Conservation (phyloP, 2,797 vertebrate genomes). For the Austrolebias charrua region DNA sequence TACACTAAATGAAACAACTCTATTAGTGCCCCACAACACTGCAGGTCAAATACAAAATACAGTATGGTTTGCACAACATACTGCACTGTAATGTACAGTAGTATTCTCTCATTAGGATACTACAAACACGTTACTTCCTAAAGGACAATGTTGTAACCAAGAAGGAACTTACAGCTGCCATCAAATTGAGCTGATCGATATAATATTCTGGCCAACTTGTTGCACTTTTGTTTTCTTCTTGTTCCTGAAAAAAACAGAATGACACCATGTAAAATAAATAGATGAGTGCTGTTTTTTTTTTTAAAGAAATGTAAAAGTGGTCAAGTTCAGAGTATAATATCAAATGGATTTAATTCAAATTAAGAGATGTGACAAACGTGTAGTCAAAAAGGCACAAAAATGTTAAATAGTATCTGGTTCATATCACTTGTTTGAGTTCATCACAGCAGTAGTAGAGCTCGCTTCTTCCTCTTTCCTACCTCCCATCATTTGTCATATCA, state of each 20-base stretch:
- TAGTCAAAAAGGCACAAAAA: conserved; percentile 20
- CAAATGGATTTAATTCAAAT: conserved; percentile 6
- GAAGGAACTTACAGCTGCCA: conserved; percentile 93
- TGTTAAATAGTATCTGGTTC: conserved; percentile 18
- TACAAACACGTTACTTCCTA: neutral
- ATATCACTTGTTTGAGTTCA: conserved; percentile 25
- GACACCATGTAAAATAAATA: neutral
- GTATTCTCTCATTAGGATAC: no score
- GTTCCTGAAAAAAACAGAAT: conserved; percentile 83
- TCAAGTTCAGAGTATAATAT: neutral
- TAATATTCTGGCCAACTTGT: conserved; percentile 99
- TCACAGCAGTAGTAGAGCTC: conserved; percentile 29
- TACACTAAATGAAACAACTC: neutral
- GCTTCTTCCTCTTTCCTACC: neutral
- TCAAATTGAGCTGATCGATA: conserved; percentile 97
- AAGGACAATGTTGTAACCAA: neutral
- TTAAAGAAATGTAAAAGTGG: neutral
- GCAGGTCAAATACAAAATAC: no score
- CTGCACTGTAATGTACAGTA: no score
- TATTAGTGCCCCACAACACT: no score
- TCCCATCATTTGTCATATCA: conserved; percentile 26
- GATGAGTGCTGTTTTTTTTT: no score
- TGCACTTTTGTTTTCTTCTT: conserved; percentile 98
- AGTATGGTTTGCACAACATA: no score
- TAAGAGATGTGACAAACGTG: neutral